Evolutionary conservation across 2,113 vertebrate species (phyloP).

Genomic region (Erythrocebus patas): DNA sequence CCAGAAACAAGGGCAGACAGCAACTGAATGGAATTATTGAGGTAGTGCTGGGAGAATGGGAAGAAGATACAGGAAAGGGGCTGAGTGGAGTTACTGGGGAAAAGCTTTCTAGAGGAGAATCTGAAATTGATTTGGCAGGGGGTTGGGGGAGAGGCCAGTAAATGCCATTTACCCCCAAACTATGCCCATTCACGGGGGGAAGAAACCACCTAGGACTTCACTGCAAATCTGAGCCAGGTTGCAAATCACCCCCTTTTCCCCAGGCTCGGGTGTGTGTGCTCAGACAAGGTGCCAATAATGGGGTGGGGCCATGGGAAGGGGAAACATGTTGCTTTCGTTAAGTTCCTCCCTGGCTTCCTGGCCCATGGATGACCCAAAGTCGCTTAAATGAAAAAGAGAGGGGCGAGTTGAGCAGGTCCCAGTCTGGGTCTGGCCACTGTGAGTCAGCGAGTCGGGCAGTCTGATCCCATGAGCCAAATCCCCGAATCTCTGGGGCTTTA

Average conservation of each 20-base stretch:
- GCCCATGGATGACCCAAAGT: conserved; percentile 66
- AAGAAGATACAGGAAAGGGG: neutral
- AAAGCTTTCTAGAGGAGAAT: neutral
- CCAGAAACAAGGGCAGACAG: neutral
- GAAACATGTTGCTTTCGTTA: neutral
- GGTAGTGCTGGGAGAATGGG: neutral
- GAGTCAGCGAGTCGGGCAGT: conserved; percentile 67
- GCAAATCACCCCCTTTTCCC: neutral
- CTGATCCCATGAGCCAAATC: conserved; percentile 70
- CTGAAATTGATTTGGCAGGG: neutral
- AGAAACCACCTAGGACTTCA: neutral
- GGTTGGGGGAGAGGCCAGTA: neutral
- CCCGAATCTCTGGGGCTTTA: conserved; percentile 56
- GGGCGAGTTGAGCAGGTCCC: conserved; percentile 63
- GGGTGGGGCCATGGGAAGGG: neutral
- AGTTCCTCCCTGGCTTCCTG: conserved; percentile 40
- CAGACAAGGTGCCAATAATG: neutral
- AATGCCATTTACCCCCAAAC: neutral
- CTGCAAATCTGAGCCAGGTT: neutral
- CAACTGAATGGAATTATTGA: neutral
- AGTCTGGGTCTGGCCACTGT: conserved; percentile 49
- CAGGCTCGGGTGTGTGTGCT: neutral
- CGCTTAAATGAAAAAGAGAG: conserved; percentile 21
- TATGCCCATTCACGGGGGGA: neutral
- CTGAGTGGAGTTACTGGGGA: neutral